Base-by-base conservation (phyloP, 2,113 vertebrate species). In the Donacobius atricapilla region DNA sequence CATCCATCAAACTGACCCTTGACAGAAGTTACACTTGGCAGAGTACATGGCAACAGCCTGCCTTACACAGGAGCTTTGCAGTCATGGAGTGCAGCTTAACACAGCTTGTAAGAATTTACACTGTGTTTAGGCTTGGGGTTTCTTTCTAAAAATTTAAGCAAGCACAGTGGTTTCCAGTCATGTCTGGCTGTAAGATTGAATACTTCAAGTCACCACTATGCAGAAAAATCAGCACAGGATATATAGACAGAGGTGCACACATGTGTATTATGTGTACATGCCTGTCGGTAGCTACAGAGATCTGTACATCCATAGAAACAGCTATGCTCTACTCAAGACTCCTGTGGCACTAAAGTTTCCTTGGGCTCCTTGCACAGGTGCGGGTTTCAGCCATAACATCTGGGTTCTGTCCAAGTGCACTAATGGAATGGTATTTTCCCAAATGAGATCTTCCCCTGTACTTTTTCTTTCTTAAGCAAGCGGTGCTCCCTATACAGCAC, bases 1-100 rank as follows among this genome's bases (percentile, higher is more conserved):
- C 83, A 89, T 53, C 25, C 25, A 22, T 96, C 89, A 63, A 69
- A 79, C 79, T 79, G 96, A 90, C 92, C 88, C 93, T 96, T 0
- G 3, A 60, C 45, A 87, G 85, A 88, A 87, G n/a, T 6, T 61
- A 84, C 69, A 53, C 87, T 84, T 85, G 23, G 61, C 80, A 70
- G 93, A 11, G 4, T 31, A 17, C 27, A 45, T 17, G 42, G 78
- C 79, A 91, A 40, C 33, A 75, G 73, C 68, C 79, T 89, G 80
- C 64, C 73, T 87, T 81, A 84, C 94, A 77, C 50, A 8, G 17
- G 20, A 54, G 24, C 39, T 66, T 60, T 45, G 21, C 22, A 48
- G 42, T 6, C 39, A 66, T 16, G 40, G 70, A 63, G 25, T 63
- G 63, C 95, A 95, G 63, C 51, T 81, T 45, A 87, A 88, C 2